Base-by-base conservation (phyloP, 2,113 vertebrate genomes). In the Acinonyx jubatus region DNA sequence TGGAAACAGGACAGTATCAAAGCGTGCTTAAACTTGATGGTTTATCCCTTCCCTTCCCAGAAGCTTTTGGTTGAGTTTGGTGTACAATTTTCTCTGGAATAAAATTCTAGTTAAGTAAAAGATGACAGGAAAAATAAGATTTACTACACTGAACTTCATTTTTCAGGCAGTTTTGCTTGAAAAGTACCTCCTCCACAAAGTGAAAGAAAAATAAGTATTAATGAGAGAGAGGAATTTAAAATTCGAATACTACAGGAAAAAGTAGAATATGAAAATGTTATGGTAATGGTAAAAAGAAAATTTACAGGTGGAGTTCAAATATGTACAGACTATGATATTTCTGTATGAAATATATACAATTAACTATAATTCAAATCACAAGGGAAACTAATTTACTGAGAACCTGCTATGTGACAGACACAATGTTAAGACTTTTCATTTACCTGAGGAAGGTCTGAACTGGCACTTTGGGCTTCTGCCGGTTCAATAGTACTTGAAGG, bases 401-500 rank as follows among this genome's bases (percentile, higher is more conserved):
- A 69, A 82, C 11, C 25, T 90, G 87, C 5, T 73, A 87, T n/a
- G 50, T 69, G 16, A 86, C n/a, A 68, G 41, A 52, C 5, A 83
- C 31, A 71, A 3, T 50, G 15, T 10, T 41, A 79, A 63, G 25
- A 68, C 31, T 66, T 84, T 76, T 36, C 48, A 81, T 12, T 94
- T 98, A 99, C 99, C 99, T 99, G 99, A 98, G 99, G 50, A 13
- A 98, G 97, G 66, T 99, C 98, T 55, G 98, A 89, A 89, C 96
- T 98, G 96, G 99, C 98, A 96, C 98, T 99, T 96, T 99, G 99
- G 81, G 99, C 98, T 97, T 99, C 99, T 31, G 99, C 96, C 5
- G 99, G 99, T 87, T 99, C 99, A 36, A 99, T 84, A 95, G 99
- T 99, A 96, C 97, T 98, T 16, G 99, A 98, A 96, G 99, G 99